phyloP scores from a whole-genome alignment of 2,888 invertebrate genomes.

The Molanna angustata region DNA sequence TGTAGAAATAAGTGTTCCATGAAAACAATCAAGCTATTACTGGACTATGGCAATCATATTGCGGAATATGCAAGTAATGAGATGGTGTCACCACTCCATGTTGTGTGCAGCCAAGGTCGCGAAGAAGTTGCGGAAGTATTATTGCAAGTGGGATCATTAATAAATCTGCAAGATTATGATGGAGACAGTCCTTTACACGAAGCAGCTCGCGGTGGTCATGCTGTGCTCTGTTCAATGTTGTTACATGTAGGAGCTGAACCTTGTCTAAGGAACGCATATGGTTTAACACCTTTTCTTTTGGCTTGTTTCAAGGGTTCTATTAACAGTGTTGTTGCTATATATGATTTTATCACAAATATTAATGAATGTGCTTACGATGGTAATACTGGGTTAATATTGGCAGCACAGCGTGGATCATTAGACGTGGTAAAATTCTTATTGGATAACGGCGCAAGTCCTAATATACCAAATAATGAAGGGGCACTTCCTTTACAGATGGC shows the following conservation, averaged over 20 bases:
- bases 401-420: conserved; percentile 41
- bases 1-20: conserved; percentile 44
- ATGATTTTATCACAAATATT: conserved; percentile 44
- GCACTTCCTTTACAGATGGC: conserved; percentile 46
- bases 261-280: conserved; percentile 44
- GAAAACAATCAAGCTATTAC: conserved; percentile 42
- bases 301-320: conserved; percentile 47
- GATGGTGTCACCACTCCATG: conserved; percentile 49
- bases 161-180: conserved; percentile 51
- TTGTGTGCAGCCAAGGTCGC: conserved; percentile 45
- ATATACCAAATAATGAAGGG: conserved; percentile 41
- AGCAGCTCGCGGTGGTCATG: conserved; percentile 42
- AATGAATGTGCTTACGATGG: conserved; percentile 43
- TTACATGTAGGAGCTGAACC: conserved; percentile 49
- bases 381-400: conserved; percentile 45
- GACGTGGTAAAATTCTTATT: conserved; percentile 45
- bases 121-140: conserved; percentile 44
- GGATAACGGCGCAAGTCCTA: conserved; percentile 45
- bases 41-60: conserved; percentile 44
- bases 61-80: conserved; percentile 48
- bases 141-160: conserved; percentile 45
- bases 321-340: conserved; percentile 41
- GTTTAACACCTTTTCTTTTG: conserved; percentile 48
- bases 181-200: conserved; percentile 53
- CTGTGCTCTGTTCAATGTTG: conserved; percentile 41